Conservation (phyloP, 92 coral and sea anemone species). For the Phenganax marumi region DNA sequence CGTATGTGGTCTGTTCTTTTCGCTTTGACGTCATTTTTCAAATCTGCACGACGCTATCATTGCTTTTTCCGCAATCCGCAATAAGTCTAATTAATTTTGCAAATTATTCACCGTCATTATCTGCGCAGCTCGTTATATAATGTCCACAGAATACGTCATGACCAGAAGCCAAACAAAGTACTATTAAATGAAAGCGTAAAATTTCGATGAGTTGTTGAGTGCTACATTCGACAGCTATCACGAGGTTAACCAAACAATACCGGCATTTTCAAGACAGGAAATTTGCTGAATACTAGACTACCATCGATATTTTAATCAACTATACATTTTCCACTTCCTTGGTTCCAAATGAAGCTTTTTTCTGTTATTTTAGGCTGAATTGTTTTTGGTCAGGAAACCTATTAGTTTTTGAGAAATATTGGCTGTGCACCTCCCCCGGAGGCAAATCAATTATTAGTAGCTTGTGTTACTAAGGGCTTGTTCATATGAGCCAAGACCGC, state of each 20-base stretch:
- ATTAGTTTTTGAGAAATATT: background rate
- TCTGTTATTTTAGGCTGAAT: background rate
- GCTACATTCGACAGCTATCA: constrained; percentile 2
- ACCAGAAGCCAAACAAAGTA: background rate
- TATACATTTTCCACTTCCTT: no score
- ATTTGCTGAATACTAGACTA: background rate
- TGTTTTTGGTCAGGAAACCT: constrained; percentile 2
- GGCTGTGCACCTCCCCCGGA: background rate
- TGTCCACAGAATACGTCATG: background rate
- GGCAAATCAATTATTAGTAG: no score
- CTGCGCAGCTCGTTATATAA: background rate
- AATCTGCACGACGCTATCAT: background rate
- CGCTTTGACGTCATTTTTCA: background rate
- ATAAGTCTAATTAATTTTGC: constrained; percentile 4
- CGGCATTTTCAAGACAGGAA: background rate
- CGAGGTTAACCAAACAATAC: constrained; percentile 1
- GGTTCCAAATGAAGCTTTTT: background rate
- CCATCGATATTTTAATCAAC: no score
- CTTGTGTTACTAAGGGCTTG: no score
- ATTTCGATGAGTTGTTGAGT: constrained; percentile 7
- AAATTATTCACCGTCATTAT: background rate
- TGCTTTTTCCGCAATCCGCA: background rate
- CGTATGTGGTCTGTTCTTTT: background rate
- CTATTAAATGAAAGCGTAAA: background rate
- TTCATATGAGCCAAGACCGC: no score